Evolutionary conservation across 2,113 vertebrate genomes (phyloP).

Genomic region (Pseudopipra pipra): DNA sequence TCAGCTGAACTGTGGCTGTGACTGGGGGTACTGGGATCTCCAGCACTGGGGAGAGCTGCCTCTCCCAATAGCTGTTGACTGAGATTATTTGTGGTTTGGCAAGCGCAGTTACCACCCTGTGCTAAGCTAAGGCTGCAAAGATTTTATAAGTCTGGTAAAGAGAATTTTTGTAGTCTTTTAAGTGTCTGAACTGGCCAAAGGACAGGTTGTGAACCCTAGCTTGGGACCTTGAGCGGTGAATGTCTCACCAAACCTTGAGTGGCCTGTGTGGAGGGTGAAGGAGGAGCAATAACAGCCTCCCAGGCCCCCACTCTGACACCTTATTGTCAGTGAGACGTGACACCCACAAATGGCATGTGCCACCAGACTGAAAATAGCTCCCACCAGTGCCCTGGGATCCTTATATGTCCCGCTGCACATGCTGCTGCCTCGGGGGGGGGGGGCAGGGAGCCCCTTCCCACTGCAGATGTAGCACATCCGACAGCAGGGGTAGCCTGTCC

Average conservation of each 20-base stretch:
- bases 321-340: constrained; percentile 78
- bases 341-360: constrained; percentile 83
- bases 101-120: background rate
- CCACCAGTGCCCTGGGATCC: constrained; percentile 67
- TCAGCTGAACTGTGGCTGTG: background rate
- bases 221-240: no score
- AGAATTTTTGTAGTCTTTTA: accelerated
- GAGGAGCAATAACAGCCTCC: background rate
- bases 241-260: accelerated
- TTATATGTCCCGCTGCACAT: constrained; percentile 79
- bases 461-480: background rate
- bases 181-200: background rate
- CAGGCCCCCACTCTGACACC: background rate
- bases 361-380: constrained; percentile 87
- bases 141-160: background rate
- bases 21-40: background rate
- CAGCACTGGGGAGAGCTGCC: background rate
- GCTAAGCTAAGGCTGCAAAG: background rate
- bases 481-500: accelerated
- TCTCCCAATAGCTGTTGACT: background rate
- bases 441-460: background rate
- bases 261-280: background rate
- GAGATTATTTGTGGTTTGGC: background rate
- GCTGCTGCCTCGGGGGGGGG: background rate
- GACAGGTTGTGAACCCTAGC: accelerated